Percentiles rank a stretch among this genome's conserved stretches.
These are phyloP conservation scores for Antitype chi DNA, from an alignment of 2,888 invertebrate species.

Conservation along the genomic window DNA sequence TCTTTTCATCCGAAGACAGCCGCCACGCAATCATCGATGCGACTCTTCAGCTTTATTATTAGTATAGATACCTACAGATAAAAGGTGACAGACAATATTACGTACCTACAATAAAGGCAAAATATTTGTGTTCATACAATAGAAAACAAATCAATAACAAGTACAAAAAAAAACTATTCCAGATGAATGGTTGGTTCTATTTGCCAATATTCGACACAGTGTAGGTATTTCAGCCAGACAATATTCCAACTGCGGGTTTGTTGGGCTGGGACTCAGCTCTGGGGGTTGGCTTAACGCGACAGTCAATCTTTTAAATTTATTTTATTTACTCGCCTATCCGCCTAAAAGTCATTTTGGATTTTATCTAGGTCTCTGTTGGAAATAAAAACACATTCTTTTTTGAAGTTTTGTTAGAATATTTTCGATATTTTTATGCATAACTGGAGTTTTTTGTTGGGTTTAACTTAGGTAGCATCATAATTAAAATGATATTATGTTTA, in stretches of 20 bases:
- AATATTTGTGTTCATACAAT: conserved; percentile 4
- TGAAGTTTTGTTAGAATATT: conserved; percentile 12
- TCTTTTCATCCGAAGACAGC: too few species aligned
- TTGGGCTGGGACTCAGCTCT: conserved; percentile 32
- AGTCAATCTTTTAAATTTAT: conserved; percentile 63
- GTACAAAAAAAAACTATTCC: conserved; percentile 28
- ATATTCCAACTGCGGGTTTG: conserved; percentile 50
- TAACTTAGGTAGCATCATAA: not conserved
- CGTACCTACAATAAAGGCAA: not conserved
- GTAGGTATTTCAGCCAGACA: conserved; percentile 51
- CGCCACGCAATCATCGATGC: too few species aligned
- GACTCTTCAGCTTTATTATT: too few species aligned
- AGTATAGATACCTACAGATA: too few species aligned
- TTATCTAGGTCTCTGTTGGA: conserved; percentile 32
- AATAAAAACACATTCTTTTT: conserved; percentile 26
- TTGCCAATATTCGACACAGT: conserved; percentile 49
- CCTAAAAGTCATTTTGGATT: conserved; percentile 41
- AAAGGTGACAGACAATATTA: not conserved
- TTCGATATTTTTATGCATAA: conserved; percentile 11
- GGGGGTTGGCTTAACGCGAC: conserved; percentile 55
- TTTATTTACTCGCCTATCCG: conserved; percentile 51
- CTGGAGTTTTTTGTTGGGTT: not conserved
- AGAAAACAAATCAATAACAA: conserved; percentile 21
- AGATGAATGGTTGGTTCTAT: conserved; percentile 26
- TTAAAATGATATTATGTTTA: not conserved